Percentiles rank a stretch among this genome's conserved stretches.
Conservation (phyloP, 2,888 invertebrate species). For the Ormia ochracea region DNA sequence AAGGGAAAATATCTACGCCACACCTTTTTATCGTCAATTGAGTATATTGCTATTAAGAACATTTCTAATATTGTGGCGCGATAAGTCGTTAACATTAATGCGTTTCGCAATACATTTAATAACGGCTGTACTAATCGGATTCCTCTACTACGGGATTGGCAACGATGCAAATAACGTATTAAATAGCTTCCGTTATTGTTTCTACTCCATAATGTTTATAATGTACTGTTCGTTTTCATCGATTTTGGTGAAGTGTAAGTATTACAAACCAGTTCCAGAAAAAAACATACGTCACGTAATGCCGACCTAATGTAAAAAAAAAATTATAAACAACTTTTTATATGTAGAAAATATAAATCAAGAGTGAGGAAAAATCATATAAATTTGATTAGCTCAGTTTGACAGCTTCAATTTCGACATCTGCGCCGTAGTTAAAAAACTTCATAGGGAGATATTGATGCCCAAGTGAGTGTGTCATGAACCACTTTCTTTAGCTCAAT, state of each 20-base stretch:
- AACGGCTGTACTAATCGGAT: slow-evolving; percentile 89
- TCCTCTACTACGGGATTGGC: slow-evolving; percentile 91
- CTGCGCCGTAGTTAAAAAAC: too few relatives aligned
- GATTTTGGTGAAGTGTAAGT: slow-evolving; percentile 93
- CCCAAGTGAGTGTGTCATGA: too few relatives aligned
- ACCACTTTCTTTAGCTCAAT: too few relatives aligned
- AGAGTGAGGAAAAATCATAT: too few relatives aligned
- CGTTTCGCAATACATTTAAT: slow-evolving; percentile 87
- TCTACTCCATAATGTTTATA: slow-evolving; percentile 94
- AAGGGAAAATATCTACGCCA: slow-evolving; percentile 78
- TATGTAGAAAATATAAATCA: too few relatives aligned
- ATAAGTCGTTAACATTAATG: slow-evolving; percentile 85
- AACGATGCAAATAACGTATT: slow-evolving; percentile 87
- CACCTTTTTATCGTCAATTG: slow-evolving; percentile 80
- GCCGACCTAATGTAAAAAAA: too few relatives aligned
- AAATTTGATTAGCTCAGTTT: too few relatives aligned
- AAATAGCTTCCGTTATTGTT: slow-evolving; percentile 92
- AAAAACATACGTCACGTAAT: too few relatives aligned
- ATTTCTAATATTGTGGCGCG: slow-evolving; percentile 82
- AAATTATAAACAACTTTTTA: too few relatives aligned
- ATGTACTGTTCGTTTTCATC: slow-evolving; percentile 96
- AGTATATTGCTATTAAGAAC: slow-evolving; percentile 81
- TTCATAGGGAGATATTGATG: too few relatives aligned
- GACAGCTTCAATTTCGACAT: too few relatives aligned
- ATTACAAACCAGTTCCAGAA: too few relatives aligned